Percentiles rank a stretch among this genome's conserved stretches.
Evolutionary conservation across 2,888 invertebrate species (phyloP).

Genomic region (Darwinula stevensoni): DNA sequence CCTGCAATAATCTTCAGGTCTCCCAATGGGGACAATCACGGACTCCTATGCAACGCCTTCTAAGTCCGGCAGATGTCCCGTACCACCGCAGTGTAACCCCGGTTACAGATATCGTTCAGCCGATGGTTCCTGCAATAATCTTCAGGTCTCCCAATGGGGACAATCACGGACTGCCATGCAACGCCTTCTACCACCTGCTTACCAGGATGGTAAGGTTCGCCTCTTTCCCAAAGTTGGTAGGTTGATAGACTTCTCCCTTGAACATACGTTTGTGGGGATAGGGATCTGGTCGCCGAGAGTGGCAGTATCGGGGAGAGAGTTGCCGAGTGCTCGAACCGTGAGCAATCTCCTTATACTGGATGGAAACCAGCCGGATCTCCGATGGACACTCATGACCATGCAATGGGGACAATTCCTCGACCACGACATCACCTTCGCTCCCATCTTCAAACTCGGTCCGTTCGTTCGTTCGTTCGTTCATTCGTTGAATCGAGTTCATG

Average conservation of each 20-base stretch:
- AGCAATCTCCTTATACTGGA: not conserved
- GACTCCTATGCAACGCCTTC: conserved; percentile 1
- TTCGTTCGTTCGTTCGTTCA: not conserved
- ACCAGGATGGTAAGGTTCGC: conserved; percentile 3
- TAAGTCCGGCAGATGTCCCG: too few species aligned
- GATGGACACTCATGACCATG: not conserved
- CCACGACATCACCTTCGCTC: not conserved
- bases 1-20: not conserved
- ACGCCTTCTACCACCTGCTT: not conserved
- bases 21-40: not conserved
- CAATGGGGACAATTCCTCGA: conserved; percentile 1
- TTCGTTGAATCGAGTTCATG: not conserved
- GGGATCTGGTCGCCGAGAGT: too few species aligned
- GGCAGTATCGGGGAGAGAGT: too few species aligned
- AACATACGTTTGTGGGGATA: too few species aligned
- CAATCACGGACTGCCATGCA: not conserved
- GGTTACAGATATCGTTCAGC: not conserved
- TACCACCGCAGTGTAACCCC: too few species aligned
- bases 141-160: not conserved
- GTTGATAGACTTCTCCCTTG: too few species aligned
- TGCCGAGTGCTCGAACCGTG: not conserved
- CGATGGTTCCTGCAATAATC: conserved; percentile 1
- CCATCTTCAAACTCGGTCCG: not conserved
- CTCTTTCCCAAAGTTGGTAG: too few species aligned
- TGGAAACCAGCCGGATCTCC: not conserved